Evolutionary conservation across 2,113 vertebrate genomes (phyloP), one percentile per base, ranked within the genome.

Genomic region (Percopsis transmontana): DNA sequence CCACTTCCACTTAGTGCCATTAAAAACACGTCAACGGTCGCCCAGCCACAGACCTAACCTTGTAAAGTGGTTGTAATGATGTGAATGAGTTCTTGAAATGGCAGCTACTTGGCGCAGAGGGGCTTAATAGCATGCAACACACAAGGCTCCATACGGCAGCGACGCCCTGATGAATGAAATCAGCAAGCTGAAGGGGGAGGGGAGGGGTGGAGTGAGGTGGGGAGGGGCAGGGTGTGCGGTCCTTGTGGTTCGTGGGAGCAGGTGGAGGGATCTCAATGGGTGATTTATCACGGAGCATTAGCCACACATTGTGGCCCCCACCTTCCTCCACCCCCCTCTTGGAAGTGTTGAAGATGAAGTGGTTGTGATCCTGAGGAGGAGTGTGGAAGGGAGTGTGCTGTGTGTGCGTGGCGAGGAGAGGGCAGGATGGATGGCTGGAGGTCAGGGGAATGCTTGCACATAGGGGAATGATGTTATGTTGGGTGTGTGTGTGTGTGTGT

Each of bases 1-100:
- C 70, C 48, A 15, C 51, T 59, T 67, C 39, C 33, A 59, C 45
- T 44, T 40, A 50, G 27, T 21, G 39, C 41, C 65, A 79, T 82
- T 81, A 82, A 84, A 84, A 84, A 55, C 18, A 50, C n/a, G 19
- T 16, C 72, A 66, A 71, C 54, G 68, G 58, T 51, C 23, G 27
- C 23, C 58, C 53, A 58, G 23, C 70, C 68, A 59, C 51, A 65
- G 54, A 65, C 69, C 57, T 69, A 69, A 75, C 52, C 50, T 62
- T 59, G 66, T 72, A 60, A 61, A 51, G 18, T 61, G 59, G 56
- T 20, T 51, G 27, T 70, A 60, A 83, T 76, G 40, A 76, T 21
- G 18, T 63, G 20, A 79, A 68, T 78, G 24, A 70, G 12, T 39
- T 58, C 58, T 52, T 71, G 19, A 73, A 56, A 52, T 57, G 51